Evolutionary conservation across 2,797 vertebrate species (phyloP), one percentile per base, ranked within the genome.

Genomic region (Xiphophorus birchmanni): DNA sequence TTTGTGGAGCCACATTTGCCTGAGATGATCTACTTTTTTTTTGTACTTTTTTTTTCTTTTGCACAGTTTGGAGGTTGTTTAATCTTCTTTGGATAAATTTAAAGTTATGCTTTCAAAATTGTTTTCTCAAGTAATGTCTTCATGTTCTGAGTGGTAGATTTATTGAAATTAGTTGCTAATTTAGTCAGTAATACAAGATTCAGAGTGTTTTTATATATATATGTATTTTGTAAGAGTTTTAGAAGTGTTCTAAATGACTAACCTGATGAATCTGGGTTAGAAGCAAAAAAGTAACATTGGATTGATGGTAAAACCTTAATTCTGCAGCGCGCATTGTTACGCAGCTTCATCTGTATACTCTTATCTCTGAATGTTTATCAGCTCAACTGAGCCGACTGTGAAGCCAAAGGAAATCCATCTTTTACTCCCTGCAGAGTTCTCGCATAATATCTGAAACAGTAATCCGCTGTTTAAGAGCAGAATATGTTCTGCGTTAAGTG

Each of bases 361-460:
- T 86, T 29, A 65, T 60, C 76, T n/a, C 80, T 73, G 42, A 80
- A 74, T 50, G 76, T 77, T 78, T 82, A 23, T 15, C 80, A 84
- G 77, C 86, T 85, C 87, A 84, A 80, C 80, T 80, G 81, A 80
- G 75, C 1, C 11, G 74, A 80, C 76, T 67, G 48, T 8, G 83
- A 80, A 88, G 87, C 82, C 74, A 71, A 89, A 76, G 40, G 72
- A 89, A 90, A 89, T 86, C 87, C 88, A 79, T 89, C 82, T 79
- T 75, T 84, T 88, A 76, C 81, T 81, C 35, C 73, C 83, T 35
- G 82, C 78, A 52, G 73, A 65, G 44, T n/a, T 69, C 26, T 79
- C 76, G 50, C 50, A 80, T 60, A 80, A 65, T 13, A 65, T 86
- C 82, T 77, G 73, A 75, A 89, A 88, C 86, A 81, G 77, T 81